Evolutionary conservation across 1,140 invertebrate species (phyloP).

Genomic region (Drosophila pseudoobscura): DNA sequence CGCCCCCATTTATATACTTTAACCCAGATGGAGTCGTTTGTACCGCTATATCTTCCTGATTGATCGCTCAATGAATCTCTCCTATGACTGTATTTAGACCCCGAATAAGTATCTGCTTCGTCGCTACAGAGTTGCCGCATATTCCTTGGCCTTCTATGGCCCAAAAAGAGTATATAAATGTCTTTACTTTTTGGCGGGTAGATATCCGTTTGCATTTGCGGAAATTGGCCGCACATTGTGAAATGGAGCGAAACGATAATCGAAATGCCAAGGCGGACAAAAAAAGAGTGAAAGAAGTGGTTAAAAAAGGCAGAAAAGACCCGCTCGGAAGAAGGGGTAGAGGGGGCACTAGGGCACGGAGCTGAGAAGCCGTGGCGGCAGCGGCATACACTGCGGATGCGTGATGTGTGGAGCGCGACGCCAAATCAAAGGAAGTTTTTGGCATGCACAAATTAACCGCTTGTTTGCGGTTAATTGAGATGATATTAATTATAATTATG

Average conservation of each 20-base stretch:
- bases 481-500: slow-evolving; percentile 78
- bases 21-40: no score
- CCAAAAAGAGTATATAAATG: neutral
- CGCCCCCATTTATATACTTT: no score
- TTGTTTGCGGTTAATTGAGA: slow-evolving; percentile 81
- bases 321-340: no score
- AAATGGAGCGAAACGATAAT: slow-evolving; percentile 51
- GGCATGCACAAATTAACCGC: slow-evolving; percentile 73
- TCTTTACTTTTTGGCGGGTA: slow-evolving; percentile 3
- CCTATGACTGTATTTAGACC: no score
- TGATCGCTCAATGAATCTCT: no score
- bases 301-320: no score
- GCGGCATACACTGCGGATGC: slow-evolving; percentile 43
- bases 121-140: neutral
- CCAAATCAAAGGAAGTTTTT: slow-evolving; percentile 47
- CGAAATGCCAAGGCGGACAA: slow-evolving; percentile 4
- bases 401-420: slow-evolving; percentile 28
- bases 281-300: neutral
- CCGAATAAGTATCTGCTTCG: no score
- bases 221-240: slow-evolving; percentile 42
- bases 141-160: no score
- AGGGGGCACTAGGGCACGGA: neutral
- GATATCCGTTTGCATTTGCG: slow-evolving; percentile 22
- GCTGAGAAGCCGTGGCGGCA: neutral
- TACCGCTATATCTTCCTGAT: no score